Conservation (phyloP, 2,113 vertebrate species). For the Mobula hypostoma region DNA sequence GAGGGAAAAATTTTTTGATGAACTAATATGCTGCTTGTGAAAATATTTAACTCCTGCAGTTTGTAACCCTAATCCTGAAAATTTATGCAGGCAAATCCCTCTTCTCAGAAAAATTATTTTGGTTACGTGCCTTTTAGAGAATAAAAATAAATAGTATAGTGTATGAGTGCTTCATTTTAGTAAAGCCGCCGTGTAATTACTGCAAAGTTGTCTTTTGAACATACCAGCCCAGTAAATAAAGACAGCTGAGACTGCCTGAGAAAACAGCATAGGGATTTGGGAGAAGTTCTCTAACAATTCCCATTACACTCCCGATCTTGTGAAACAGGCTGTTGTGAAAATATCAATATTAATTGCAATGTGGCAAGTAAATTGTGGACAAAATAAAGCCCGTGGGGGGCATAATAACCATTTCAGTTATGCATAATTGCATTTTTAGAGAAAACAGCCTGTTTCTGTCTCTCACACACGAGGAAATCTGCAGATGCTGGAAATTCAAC, state of each 20-base stretch:
- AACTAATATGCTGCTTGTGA: not conserved
- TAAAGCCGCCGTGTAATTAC: not conserved
- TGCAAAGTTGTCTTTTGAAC: not conserved
- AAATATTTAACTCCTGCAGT: not conserved
- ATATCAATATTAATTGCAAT: not conserved
- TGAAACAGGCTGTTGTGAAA: not conserved
- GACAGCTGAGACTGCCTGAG: not conserved
- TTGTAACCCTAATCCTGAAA: not conserved
- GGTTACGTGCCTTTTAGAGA: not conserved
- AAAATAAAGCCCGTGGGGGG: not conserved
- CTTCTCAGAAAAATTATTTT: not conserved
- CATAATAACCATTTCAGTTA: not conserved
- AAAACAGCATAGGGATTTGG: not conserved
- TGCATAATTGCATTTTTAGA: not conserved
- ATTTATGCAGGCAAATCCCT: not conserved
- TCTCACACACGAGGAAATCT: not conserved
- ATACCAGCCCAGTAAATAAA: not conserved
- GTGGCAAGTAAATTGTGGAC: not conserved
- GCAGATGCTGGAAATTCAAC: too few relatives aligned
- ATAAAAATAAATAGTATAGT: not conserved
- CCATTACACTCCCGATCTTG: not conserved
- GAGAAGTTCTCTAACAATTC: not conserved
- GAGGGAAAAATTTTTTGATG: not conserved
- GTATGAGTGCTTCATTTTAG: too few relatives aligned
- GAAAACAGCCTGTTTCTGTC: not conserved